Evolutionary conservation across 2,888 invertebrate species (phyloP).

Genomic region (Ophion ellenae): DNA sequence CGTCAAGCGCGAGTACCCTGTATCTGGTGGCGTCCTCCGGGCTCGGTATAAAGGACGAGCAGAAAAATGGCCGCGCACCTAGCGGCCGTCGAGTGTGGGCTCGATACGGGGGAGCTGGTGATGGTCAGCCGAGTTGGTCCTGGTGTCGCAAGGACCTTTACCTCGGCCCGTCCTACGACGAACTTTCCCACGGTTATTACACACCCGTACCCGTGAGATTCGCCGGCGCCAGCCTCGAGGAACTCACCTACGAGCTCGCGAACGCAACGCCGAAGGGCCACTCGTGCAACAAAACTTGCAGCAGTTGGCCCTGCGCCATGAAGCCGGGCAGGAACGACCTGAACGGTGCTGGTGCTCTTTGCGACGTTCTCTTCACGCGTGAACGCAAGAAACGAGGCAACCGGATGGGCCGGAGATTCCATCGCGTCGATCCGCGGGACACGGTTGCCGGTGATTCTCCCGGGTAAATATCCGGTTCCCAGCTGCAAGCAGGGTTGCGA

Average conservation of each 20-base stretch:
- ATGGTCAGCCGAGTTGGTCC: conserved; percentile 65
- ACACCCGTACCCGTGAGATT: conserved; percentile 73
- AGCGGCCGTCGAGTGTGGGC: conserved; percentile 72
- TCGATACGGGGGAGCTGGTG: conserved; percentile 74
- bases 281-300: conserved; percentile 56
- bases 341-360: conserved; percentile 66
- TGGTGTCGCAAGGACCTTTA: conserved; percentile 87
- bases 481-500: background rate
- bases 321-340: background rate
- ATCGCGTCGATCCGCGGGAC: conserved; percentile 3
- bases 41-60: conserved; percentile 73
- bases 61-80: conserved; percentile 70
- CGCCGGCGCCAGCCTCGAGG: conserved; percentile 73
- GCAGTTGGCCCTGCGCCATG: conserved; percentile 72
- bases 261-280: conserved; percentile 63
- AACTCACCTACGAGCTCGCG: conserved; percentile 68
- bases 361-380: conserved; percentile 74
- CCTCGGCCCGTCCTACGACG: conserved; percentile 82
- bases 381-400: conserved; percentile 46
- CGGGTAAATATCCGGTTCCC: background rate
- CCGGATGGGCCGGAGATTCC: background rate
- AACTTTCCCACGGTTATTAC: conserved; percentile 74
- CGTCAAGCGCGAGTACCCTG: conserved; percentile 83
- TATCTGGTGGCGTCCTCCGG: conserved; percentile 83
- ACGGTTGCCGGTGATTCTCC: conserved; percentile 15